Conservation (phyloP, 2,797 vertebrate species). For the Falco biarmicus region DNA sequence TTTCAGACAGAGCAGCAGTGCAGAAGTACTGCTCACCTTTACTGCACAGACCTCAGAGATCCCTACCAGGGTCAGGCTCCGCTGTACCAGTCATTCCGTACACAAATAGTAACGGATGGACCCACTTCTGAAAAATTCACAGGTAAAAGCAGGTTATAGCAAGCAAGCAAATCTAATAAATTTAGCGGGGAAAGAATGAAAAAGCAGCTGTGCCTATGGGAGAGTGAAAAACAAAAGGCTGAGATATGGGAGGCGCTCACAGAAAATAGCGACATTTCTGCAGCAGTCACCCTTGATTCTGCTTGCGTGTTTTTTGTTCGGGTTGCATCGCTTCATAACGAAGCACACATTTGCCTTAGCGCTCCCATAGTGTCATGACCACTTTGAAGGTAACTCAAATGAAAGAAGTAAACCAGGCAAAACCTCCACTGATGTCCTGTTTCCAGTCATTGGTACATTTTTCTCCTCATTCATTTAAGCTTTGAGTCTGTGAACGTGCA, state of each 20-base stretch:
- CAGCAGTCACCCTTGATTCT: background rate
- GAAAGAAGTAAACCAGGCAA: background rate
- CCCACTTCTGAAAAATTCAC: background rate
- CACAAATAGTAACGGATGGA: background rate
- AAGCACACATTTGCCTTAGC: background rate
- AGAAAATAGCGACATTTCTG: background rate
- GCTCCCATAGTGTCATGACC: fast-evolving
- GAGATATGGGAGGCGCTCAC: background rate
- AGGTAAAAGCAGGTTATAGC: background rate
- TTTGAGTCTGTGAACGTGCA: background rate
- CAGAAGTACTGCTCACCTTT: background rate
- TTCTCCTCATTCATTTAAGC: background rate
- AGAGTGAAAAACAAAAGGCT: background rate
- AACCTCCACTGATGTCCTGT: background rate
- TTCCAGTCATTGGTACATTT: background rate
- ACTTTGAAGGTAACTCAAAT: background rate
- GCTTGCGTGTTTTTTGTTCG: background rate
- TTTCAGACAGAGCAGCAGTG: background rate
- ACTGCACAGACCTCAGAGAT: background rate
- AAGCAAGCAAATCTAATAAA: background rate
- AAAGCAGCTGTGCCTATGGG: background rate
- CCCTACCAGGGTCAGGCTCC: background rate
- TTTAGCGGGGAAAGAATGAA: background rate
- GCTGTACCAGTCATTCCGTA: background rate
- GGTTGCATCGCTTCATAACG: background rate